Percentiles rank a stretch among this genome's conserved stretches.
Conservation (phyloP, 2,888 invertebrate species). For the Eupeodes luniger region DNA sequence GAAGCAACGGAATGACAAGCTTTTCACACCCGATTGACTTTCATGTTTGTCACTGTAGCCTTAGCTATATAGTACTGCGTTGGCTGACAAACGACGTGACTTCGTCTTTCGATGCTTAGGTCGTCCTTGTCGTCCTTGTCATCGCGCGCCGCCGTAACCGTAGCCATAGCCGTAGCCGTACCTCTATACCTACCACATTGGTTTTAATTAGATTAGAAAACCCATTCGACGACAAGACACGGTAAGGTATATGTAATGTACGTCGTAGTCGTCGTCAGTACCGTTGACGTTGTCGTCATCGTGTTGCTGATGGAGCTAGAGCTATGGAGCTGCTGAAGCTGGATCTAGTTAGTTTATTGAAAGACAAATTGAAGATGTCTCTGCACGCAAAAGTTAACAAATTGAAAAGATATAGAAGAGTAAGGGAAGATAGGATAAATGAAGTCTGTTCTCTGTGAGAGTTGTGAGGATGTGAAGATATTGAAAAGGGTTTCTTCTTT, state of each 20-base stretch:
- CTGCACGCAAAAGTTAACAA: conserved; percentile 75
- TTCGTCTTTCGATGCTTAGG: conserved; percentile 57
- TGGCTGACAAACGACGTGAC: conserved; percentile 73
- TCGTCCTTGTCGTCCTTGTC: conserved; percentile 19
- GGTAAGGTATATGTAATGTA: conserved; percentile 2
- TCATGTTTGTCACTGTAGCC: conserved; percentile 67
- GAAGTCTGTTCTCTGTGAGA: neutral
- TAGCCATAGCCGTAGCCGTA: neutral
- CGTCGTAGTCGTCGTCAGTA: neutral
- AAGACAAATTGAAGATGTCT: conserved; percentile 75
- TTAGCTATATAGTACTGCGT: neutral
- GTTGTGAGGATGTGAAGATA: conserved; percentile 4
- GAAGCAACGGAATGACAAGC: conserved; percentile 70
- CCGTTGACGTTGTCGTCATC: neutral
- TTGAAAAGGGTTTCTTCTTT: conserved; percentile 59
- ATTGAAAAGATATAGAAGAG: conserved; percentile 60
- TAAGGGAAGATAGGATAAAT: neutral
- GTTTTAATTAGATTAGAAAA: conserved; percentile 73
- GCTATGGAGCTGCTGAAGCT: conserved; percentile 9
- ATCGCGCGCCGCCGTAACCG: neutral
- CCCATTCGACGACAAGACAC: conserved; percentile 20
- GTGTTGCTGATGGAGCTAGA: neutral
- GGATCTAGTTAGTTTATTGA: conserved; percentile 74
- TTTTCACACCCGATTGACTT: conserved; percentile 75
- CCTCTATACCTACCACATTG: conserved; percentile 30